Percentiles rank a stretch among this genome's conserved stretches.
phyloP scores from a whole-genome alignment of 2,113 vertebrate genomes.

The Podarcis muralis region DNA sequence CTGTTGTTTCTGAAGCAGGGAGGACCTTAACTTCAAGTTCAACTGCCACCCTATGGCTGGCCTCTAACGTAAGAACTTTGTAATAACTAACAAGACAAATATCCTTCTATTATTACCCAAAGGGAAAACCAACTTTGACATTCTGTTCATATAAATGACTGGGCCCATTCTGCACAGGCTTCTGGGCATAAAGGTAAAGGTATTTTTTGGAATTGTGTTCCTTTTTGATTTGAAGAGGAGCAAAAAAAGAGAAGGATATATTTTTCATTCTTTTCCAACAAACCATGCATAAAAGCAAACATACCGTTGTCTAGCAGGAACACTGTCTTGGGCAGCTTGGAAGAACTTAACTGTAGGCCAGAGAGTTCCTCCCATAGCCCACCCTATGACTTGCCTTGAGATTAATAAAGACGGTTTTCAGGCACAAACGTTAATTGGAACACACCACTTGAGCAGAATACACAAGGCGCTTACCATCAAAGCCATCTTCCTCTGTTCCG shows the following conservation, averaged over 20 bases:
- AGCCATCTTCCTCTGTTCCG: conserved; percentile 94
- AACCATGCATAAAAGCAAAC: conserved; percentile 47
- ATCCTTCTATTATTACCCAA: neutral
- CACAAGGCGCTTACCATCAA: conserved; percentile 86
- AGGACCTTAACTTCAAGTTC: neutral
- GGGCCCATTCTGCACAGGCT: neutral
- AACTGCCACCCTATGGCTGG: neutral
- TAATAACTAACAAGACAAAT: neutral
- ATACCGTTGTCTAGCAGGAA: neutral
- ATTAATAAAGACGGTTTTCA: conserved; percentile 46
- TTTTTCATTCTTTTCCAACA: conserved; percentile 37
- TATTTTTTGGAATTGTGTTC: conserved; percentile 5
- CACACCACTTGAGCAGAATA: conserved; percentile 32
- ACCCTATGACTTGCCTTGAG: neutral
- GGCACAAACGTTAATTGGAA: conserved; percentile 33
- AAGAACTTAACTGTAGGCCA: conserved; percentile 32
- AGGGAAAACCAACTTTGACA: neutral
- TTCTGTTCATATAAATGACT: conserved; percentile 21
- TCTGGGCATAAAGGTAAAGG: neutral
- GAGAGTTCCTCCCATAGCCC: conserved; percentile 23
- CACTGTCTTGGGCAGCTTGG: conserved; percentile 31
- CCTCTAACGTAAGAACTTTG: neutral
- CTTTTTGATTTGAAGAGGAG: conserved; percentile 29
- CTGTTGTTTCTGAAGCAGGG: neutral
- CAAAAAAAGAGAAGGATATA: neutral